A percentile compares a stretch with the other conserved stretches of the same genome.
Evolutionary conservation across 2,888 invertebrate species (phyloP).

Genomic region (Clanis bilineata): DNA sequence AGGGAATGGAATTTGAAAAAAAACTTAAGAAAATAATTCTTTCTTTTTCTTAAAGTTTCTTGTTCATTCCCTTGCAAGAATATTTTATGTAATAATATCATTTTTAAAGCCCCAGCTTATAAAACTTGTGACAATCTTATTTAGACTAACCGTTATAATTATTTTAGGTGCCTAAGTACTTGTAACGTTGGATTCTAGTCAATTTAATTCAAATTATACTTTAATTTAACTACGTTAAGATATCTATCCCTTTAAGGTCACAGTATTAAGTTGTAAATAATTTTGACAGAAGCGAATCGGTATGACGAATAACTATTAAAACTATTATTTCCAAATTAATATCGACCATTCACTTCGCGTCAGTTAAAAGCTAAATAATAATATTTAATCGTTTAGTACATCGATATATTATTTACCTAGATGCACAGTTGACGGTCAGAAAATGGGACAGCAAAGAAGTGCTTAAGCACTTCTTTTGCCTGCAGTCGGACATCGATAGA

Average conservation of each 20-base stretch:
- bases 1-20: not conserved
- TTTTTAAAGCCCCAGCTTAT: not conserved
- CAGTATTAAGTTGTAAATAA: constrained; percentile 34
- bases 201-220: constrained; percentile 52
- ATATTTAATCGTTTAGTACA: constrained; percentile 15
- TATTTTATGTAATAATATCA: not conserved
- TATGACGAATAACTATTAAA: not conserved
- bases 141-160: constrained; percentile 22
- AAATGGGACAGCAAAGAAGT: too few relatives aligned
- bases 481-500: too few relatives aligned
- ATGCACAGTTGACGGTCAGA: too few relatives aligned
- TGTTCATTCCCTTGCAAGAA: not conserved
- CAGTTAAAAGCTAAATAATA: constrained; percentile 2
- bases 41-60: not conserved
- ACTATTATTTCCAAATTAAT: not conserved
- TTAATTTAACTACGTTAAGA: constrained; percentile 7
- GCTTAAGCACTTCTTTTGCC: too few relatives aligned
- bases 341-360: not conserved
- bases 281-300: constrained; percentile 2
- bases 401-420: too few relatives aligned
- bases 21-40: not conserved
- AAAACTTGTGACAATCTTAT: not conserved
- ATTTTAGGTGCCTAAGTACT: constrained; percentile 54
- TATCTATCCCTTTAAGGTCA: constrained; percentile 14
- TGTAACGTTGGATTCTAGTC: constrained; percentile 63